These are phyloP conservation scores for Limnothrissa miodon DNA, from an alignment of 2,113 vertebrate genomes.

Conservation along the genomic window DNA sequence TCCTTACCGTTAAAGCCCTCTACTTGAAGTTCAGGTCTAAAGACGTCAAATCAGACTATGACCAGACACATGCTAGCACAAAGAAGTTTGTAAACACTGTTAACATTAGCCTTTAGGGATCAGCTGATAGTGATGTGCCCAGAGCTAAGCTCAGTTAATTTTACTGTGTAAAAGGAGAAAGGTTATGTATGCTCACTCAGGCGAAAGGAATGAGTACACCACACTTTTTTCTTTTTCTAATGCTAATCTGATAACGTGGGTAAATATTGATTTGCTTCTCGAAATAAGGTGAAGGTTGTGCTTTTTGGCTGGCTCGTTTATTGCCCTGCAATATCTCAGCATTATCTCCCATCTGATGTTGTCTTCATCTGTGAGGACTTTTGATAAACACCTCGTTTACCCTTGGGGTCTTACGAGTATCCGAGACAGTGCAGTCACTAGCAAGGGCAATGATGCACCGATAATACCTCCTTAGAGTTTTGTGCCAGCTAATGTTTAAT, in stretches of 20 bases:
- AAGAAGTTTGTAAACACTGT: not conserved
- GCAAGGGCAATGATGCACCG: not conserved
- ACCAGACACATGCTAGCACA: not conserved
- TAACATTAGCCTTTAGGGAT: not conserved
- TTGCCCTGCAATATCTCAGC: not conserved
- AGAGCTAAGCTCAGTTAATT: not conserved
- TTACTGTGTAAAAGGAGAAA: not conserved
- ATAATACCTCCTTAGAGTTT: not conserved
- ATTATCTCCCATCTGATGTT: conserved; percentile 5
- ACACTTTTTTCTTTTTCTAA: not conserved
- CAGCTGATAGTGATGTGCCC: not conserved
- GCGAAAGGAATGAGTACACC: not conserved
- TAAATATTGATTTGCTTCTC: not conserved
- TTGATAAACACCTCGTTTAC: not conserved
- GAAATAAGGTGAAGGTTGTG: not conserved
- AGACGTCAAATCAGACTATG: not conserved
- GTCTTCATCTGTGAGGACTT: not conserved
- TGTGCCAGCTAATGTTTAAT: conserved; percentile 56
- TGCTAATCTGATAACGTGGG: not conserved
- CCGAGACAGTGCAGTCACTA: not conserved
- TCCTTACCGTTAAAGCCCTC: too few relatives aligned
- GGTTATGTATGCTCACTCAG: not conserved
- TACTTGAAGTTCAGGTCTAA: not conserved
- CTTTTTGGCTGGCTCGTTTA: not conserved
- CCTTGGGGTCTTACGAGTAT: not conserved